A percentile compares a stretch with the other conserved stretches of the same genome.
Evolutionary conservation across 2,888 invertebrate genomes (phyloP).

Genomic region (Eupithecia exiguata): DNA sequence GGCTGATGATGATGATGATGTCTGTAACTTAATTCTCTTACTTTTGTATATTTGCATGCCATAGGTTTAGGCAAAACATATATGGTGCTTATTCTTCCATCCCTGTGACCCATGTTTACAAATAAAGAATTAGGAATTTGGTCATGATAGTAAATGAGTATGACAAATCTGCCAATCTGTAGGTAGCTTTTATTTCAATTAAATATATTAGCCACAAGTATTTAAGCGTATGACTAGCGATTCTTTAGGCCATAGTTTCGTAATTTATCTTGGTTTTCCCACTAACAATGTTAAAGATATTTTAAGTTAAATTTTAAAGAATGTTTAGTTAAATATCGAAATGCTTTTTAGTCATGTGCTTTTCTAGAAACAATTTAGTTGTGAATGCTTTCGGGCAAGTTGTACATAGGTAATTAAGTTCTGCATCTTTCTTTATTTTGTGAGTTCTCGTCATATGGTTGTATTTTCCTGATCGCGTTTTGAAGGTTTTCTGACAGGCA

Average conservation of each 20-base stretch:
- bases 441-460: conserved; percentile 78
- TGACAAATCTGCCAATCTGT: neutral
- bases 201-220: neutral
- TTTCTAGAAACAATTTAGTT: conserved; percentile 81
- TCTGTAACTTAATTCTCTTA: too few species aligned
- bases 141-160: neutral
- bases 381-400: conserved; percentile 82
- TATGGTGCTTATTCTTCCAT: too few species aligned
- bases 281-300: neutral
- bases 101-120: too few species aligned
- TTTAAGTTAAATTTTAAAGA: neutral
- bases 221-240: neutral
- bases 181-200: neutral
- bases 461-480: conserved; percentile 76
- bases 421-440: conserved; percentile 73
- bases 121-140: neutral
- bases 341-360: conserved; percentile 82
- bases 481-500: conserved; percentile 74
- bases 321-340: conserved; percentile 59
- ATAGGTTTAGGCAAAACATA: too few species aligned
- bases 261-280: neutral
- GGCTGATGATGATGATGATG: too few species aligned
- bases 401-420: conserved; percentile 76
- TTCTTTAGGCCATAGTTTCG: neutral
- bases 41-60: too few species aligned